Base-by-base conservation (phyloP, 2,113 vertebrate genomes). In the Neolamprologus variostigma region DNA sequence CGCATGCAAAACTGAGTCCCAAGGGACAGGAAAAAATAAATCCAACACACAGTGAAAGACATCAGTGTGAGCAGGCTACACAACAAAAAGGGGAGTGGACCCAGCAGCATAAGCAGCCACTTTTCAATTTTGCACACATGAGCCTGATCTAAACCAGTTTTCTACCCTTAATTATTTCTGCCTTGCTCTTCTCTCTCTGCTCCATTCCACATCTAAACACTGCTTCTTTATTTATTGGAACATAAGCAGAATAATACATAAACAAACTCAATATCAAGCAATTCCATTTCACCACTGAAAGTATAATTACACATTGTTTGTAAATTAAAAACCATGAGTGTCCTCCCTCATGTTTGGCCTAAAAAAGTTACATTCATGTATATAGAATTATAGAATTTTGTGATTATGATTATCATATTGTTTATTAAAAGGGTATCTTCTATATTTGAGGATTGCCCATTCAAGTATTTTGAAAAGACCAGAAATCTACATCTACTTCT, bases 271-370 rank as follows among this genome's bases (percentile, higher is more conserved):
- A 21, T 3, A 66, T 37, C 19, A 66, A 0, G 4, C 33, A 21
- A 66, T 66, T 37, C 6, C 0, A 35, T 0, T 37, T 66, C 61
- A 66, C 61, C 33, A n/a, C 19, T 13, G 33, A 66, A 66, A 66
- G 19, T n/a, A 66, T 37, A 66, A 66, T n/a, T 19, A 35, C 31
- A 66, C 31, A 35, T 3, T 11, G 16, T 35, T 2, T 37, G 0
- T 66, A 66, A 66, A 66, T n/a, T n/a, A 2, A 66, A 37, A 66
- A 66, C 10, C 33, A n/a, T 1, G 61, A 63, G 4, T n/a, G 59
- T 63, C 1, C 17, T 63, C 31, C 17, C 31, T 35, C 59, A n/a
- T 63, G 59, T 0, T 35, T 63, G 31, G 4, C 17, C 59, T 12
- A 7, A 66, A 66, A n/a, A 5, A 0, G 17, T 12, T n/a, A 35